Evolutionary conservation across 2,888 invertebrate genomes (phyloP), one percentile per base, ranked within the genome.

Genomic region (Zaprionus bogoriensis): DNA sequence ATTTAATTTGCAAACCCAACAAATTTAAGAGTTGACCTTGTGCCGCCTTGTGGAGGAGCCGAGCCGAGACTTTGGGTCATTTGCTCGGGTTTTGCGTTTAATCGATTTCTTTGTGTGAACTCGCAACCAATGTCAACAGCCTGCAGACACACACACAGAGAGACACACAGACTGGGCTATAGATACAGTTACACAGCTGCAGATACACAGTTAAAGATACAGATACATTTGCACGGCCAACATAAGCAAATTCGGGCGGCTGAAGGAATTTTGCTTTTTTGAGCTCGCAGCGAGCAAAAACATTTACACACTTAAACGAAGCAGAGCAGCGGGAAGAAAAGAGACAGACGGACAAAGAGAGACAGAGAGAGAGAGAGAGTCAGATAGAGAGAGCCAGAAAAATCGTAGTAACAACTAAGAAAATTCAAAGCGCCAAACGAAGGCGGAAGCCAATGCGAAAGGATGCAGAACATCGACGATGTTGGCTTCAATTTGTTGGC

Each of bases 41-140:
- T 73, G 66, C 50, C 17, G 41, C 36, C 17, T 3, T 48, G 5
- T 25, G 62, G 14, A 50, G 32, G 32, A 12, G 58, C 52, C 39
- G 41, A 44, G 30, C 45, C 53, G 55, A 46, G 74, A 65, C 70
- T 87, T 66, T 74, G 78, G 87, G 85, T 87, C 87, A 84, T 88
- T 88, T 81, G 72, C 81, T 81, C 85, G 80, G 88, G 50, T 51
- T 44, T 89, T 84, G 82, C 85, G 88, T 78, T 87, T 88, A 88
- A 88, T 88, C 88, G 88, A 89, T 88, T 89, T 87, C 88, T 84
- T 88, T 88, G 88, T 88, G 88, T 78, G 86, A 88, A 83, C 87
- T 82, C 74, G 88, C 84, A 88, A 82, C 89, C 88, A 89, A 89
- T 88, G 88, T 88, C 88, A 88, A 88, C 89, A 88, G 89, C 81